A percentile compares a stretch with the other conserved stretches of the same genome.
Evolutionary conservation across 2,113 vertebrate genomes (phyloP).

Genomic region (Bufo bufo): DNA sequence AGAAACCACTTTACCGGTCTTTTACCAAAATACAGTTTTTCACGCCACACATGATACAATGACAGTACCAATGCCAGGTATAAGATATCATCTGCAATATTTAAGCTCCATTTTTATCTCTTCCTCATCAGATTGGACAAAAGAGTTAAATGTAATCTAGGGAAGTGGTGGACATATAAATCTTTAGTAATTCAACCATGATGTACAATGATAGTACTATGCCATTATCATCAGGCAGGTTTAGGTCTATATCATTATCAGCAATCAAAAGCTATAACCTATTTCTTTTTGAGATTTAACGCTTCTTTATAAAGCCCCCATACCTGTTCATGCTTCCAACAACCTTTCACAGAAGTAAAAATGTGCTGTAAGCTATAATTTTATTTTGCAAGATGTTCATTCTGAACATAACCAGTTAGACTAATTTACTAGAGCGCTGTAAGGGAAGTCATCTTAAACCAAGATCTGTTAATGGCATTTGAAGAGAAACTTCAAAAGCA

Average conservation of each 20-base stretch:
- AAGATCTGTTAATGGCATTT: background rate
- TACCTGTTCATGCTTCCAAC: background rate
- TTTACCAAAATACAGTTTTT: background rate
- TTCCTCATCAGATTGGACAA: background rate
- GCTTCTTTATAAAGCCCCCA: background rate
- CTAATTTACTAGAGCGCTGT: background rate
- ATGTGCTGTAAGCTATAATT: background rate
- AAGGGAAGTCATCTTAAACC: background rate
- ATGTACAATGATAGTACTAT: background rate
- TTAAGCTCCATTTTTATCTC: background rate
- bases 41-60: background rate
- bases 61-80: background rate
- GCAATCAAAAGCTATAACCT: background rate
- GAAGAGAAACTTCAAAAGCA: background rate
- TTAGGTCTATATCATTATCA: slow-evolving; percentile 2
- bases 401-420: background rate
- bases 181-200: background rate
- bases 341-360: background rate
- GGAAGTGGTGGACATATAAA: background rate
- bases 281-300: background rate
- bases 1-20: background rate
- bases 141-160: background rate
- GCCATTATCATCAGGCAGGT: slow-evolving; percentile 14
- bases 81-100: background rate
- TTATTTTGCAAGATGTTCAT: background rate